Evolutionary conservation across 2,113 vertebrate species (phyloP).

Genomic region (Cyanistes caeruleus): DNA sequence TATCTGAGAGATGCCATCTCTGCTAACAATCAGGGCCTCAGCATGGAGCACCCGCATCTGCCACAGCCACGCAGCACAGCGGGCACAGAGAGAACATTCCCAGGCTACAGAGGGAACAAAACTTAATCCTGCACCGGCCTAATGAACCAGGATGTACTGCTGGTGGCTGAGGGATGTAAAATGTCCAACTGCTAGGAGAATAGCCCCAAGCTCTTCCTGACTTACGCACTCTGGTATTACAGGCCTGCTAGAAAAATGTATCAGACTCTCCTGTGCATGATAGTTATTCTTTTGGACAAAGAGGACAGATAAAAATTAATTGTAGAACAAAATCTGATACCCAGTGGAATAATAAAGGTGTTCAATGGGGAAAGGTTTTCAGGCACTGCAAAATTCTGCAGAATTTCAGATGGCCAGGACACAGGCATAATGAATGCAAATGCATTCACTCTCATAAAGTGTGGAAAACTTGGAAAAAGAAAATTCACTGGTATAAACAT

Average conservation of each 20-base stretch:
- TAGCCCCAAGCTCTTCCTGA: slow-evolving; percentile 45
- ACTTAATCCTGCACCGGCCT: not conserved
- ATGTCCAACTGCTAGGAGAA: slow-evolving; percentile 26
- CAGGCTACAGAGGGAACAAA: slow-evolving; percentile 28
- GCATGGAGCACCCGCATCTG: not conserved
- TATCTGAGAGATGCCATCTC: not conserved
- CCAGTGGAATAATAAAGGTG: not conserved
- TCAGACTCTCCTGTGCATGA: not conserved
- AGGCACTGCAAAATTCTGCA: not conserved
- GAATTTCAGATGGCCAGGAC: not conserved
- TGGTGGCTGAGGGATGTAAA: slow-evolving; percentile 39
- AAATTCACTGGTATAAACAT: not conserved
- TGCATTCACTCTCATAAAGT: not conserved
- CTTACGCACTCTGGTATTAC: slow-evolving; percentile 33
- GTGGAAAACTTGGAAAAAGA: not conserved
- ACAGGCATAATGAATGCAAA: not conserved
- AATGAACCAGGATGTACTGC: slow-evolving; percentile 27
- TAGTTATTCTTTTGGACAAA: slow-evolving; percentile 20
- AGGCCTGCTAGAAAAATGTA: slow-evolving; percentile 49
- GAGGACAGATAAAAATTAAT: slow-evolving; percentile 6
- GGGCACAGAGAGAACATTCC: not conserved
- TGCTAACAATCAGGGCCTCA: not conserved
- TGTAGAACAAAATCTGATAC: slow-evolving; percentile 37
- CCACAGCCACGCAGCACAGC: not conserved
- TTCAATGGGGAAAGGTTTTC: not conserved